Evolutionary conservation across 1,140 invertebrate species (phyloP).

Genomic region (Macrosteles quadrilineatus): DNA sequence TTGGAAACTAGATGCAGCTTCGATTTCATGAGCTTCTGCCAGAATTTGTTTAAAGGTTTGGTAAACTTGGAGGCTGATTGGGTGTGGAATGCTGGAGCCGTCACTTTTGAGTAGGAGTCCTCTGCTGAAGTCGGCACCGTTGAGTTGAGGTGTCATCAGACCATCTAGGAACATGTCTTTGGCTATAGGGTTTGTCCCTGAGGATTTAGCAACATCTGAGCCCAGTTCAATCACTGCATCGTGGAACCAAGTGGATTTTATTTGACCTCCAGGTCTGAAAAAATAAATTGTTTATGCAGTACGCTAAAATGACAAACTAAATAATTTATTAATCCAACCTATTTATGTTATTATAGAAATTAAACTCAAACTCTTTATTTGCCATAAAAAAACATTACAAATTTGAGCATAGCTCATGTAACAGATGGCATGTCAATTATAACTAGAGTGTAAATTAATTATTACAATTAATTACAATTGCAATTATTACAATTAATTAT

Average conservation of each 20-base stretch:
- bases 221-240: constrained; percentile 73
- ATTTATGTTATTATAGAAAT: too few species aligned
- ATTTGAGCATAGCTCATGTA: too few species aligned
- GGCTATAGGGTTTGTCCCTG: constrained; percentile 65
- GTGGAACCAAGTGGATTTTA: constrained; percentile 72
- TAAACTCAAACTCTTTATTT: too few species aligned
- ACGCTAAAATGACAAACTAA: too few species aligned
- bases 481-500: too few species aligned
- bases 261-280: constrained; percentile 66
- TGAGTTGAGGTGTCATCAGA: constrained; percentile 55
- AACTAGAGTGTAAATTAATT: too few species aligned
- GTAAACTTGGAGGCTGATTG: constrained; percentile 61
- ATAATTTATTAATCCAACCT: too few species aligned
- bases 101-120: constrained; percentile 65
- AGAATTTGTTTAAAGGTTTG: constrained; percentile 65
- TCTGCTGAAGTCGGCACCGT: constrained; percentile 52
- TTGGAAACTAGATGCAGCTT: not conserved
- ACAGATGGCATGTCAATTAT: too few species aligned
- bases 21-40: constrained; percentile 57
- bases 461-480: too few species aligned
- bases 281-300: constrained; percentile 8
- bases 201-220: constrained; percentile 63
- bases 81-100: constrained; percentile 61
- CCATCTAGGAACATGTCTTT: constrained; percentile 65
- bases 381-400: too few species aligned